Evolutionary conservation across 2,113 vertebrate genomes (phyloP).

Genomic region (Macrotis lagotis): DNA sequence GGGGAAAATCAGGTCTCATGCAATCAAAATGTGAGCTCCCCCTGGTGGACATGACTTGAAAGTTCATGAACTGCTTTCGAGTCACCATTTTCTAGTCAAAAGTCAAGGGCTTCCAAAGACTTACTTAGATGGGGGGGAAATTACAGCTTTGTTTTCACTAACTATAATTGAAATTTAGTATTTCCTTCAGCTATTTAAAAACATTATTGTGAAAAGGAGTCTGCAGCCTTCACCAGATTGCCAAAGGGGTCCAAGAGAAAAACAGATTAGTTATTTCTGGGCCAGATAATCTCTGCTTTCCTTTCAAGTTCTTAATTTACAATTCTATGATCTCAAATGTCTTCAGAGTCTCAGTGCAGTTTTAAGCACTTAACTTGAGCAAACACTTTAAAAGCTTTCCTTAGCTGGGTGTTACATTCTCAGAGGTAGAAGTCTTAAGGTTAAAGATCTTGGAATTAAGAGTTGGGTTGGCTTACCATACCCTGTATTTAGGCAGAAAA

Average conservation of each 20-base stretch:
- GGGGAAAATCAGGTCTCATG: not conserved
- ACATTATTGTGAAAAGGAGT: not conserved
- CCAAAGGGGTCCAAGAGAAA: not conserved
- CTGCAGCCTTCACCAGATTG: not conserved
- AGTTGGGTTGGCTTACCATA: not conserved
- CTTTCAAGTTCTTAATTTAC: not conserved
- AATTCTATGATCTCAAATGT: not conserved
- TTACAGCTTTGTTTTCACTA: not conserved
- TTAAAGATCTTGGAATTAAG: not conserved
- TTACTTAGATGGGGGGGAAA: not conserved
- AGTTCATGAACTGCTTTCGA: not conserved
- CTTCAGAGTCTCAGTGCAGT: not conserved
- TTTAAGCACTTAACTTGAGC: not conserved
- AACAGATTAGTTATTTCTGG: not conserved
- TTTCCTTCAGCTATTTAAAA: not conserved
- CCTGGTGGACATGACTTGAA: constrained; percentile 53
- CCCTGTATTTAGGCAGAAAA: not conserved
- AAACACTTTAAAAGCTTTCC: not conserved
- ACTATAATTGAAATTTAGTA: not conserved
- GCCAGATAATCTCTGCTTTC: not conserved
- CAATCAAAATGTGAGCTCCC: constrained; percentile 16
- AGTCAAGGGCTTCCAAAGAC: not conserved
- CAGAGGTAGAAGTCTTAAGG: not conserved
- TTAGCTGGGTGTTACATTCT: not conserved
- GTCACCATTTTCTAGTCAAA: not conserved